Evolutionary conservation across 1,140 invertebrate genomes (phyloP).

Genomic region (Pseudomyrmex gracilis): DNA sequence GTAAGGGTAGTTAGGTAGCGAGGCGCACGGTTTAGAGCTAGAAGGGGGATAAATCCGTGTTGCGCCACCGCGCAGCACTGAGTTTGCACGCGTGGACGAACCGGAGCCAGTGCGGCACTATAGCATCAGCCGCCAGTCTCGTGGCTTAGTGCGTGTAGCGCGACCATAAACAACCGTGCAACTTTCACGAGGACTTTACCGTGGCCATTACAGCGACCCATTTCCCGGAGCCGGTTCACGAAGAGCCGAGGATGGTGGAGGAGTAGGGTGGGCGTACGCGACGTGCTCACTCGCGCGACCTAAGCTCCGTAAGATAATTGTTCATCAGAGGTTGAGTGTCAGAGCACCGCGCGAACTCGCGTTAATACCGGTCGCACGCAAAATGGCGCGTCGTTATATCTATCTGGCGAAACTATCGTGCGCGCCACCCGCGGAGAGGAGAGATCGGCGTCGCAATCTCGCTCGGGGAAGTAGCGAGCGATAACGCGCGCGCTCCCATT

Average conservation of each 20-base stretch:
- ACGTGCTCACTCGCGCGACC: constrained; percentile 18
- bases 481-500: background rate
- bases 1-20: background rate
- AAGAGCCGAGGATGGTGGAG: background rate
- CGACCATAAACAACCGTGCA: constrained; percentile 65
- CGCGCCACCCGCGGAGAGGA: constrained; percentile 4
- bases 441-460: background rate
- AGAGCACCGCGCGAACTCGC: constrained; percentile 34
- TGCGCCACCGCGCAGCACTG: background rate
- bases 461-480: background rate
- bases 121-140: background rate
- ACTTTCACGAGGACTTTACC: constrained; percentile 74
- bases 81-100: constrained; percentile 34
- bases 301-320: constrained; percentile 71
- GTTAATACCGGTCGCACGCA: constrained; percentile 51
- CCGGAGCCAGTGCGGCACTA: constrained; percentile 19
- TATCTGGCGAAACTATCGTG: constrained; percentile 25
- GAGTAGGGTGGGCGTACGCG: background rate
- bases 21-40: background rate
- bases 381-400: constrained; percentile 51
- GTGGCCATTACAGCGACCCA: constrained; percentile 65
- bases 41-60: constrained; percentile 42
- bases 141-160: constrained; percentile 54
- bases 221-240: constrained; percentile 62
- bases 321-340: constrained; percentile 63